Evolutionary conservation across 2,888 invertebrate species (phyloP), one percentile per base, ranked within the genome.

Genomic region (Anaspis maculata): DNA sequence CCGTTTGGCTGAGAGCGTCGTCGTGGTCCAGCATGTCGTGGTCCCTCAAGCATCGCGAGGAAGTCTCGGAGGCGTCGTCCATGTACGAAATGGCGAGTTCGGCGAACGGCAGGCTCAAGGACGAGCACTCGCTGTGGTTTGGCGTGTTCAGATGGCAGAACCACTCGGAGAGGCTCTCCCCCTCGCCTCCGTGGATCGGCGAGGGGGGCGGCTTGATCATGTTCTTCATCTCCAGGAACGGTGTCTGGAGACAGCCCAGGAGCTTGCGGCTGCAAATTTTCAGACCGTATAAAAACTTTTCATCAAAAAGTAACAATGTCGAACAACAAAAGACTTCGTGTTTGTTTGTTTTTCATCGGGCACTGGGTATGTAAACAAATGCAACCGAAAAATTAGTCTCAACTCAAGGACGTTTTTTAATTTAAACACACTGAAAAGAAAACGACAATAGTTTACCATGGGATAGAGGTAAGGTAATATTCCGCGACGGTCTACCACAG

Each of bases 231-330:
- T 75, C 70, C 49, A 72, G 62, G 45, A 75, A 61, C 30, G 73
- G 73, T 9, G 72, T 69, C 62, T 74, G 73, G 46, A 76, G 67
- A 57, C 75, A 74, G 39, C 73, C 71, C 54, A 75, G 69, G 27
- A 75, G 56, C 53, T 74, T 74, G 26, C 69, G 69, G 38, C 73
- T 73, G 54, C 1, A 32, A 21, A 22, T 19, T 19, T 6, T 19
- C 19, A n/a, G n/a, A n/a, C n/a, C n/a, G n/a, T n/a, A n/a, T n/a
- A n/a, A n/a, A n/a, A n/a, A n/a, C n/a, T n/a, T n/a, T n/a, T n/a
- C n/a, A n/a, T n/a, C n/a, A n/a, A n/a, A n/a, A n/a, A n/a, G n/a
- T n/a, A n/a, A n/a, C n/a, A n/a, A n/a, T n/a, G n/a, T n/a, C n/a
- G n/a, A n/a, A n/a, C n/a, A n/a, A n/a, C n/a, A n/a, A n/a, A n/a